Evolutionary conservation across 2,888 invertebrate species (phyloP).

Genomic region (Xestia xanthographa): DNA sequence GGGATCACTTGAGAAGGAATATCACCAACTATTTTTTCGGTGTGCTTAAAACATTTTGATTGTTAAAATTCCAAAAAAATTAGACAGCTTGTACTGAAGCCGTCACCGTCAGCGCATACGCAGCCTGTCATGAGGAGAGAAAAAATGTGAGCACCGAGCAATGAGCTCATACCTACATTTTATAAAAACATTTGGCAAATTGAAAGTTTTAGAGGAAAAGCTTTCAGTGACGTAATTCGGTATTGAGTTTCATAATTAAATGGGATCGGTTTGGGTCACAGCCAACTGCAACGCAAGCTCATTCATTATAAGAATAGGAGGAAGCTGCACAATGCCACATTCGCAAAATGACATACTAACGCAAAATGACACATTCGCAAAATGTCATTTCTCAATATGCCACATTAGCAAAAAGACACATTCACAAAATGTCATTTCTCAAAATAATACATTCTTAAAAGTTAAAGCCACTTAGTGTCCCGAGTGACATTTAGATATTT

Average conservation of each 20-base stretch:
- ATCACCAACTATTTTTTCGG: neutral
- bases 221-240: constrained; percentile 44
- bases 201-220: constrained; percentile 38
- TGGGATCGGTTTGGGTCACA: constrained; percentile 38
- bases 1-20: neutral
- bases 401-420: too few relatives aligned
- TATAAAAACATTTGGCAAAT: constrained; percentile 29
- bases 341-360: too few relatives aligned
- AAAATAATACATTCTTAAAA: too few relatives aligned
- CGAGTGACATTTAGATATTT: too few relatives aligned
- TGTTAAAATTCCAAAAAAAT: neutral
- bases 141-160: constrained; percentile 12
- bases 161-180: constrained; percentile 24
- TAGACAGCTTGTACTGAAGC: neutral
- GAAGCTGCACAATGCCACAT: too few relatives aligned
- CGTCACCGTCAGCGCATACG: neutral
- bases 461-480: too few relatives aligned
- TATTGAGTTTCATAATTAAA: constrained; percentile 33
- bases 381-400: too few relatives aligned
- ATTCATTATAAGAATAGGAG: constrained; percentile 55
- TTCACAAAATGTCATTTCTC: too few relatives aligned
- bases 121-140: constrained; percentile 1
- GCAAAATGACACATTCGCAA: too few relatives aligned
- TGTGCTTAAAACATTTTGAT: neutral
- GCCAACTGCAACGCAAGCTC: constrained; percentile 54